phyloP scores from a whole-genome alignment of 37 sponge, comb jelly and placozoan species.

The Aphrocallistes beatrix region DNA sequence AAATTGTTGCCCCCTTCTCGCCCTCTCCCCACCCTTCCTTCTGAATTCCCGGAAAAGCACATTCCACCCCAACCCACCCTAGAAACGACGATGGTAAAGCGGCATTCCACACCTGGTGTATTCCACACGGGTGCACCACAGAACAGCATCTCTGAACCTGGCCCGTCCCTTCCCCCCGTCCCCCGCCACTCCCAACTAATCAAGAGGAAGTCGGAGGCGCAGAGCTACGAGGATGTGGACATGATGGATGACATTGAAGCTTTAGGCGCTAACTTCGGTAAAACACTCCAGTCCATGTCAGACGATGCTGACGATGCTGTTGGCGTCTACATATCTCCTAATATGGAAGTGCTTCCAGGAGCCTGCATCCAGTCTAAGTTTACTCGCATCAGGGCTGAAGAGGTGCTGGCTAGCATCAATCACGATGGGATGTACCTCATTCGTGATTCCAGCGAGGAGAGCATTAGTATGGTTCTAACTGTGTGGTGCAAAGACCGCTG shows the following conservation, averaged over 20 bases:
- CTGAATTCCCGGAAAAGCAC: neutral
- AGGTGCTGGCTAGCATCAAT: neutral
- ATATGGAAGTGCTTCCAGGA: neutral
- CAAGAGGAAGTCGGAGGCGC: neutral
- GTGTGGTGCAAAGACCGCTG: neutral
- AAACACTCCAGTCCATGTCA: neutral
- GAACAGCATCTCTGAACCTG: too few species aligned
- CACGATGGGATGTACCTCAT: conserved; percentile 14
- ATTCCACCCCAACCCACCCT: too few species aligned
- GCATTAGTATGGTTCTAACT: neutral
- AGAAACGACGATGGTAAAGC: too few species aligned
- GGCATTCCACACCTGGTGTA: too few species aligned
- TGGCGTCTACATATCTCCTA: neutral
- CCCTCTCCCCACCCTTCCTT: neutral
- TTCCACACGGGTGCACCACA: too few species aligned
- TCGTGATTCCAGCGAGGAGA: conserved; percentile 1
- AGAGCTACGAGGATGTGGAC: neutral
- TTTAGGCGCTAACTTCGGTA: neutral
- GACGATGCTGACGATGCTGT: neutral
- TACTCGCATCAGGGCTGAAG: neutral
- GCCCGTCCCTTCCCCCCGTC: too few species aligned
- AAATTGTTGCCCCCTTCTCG: too few species aligned
- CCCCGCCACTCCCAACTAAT: neutral
- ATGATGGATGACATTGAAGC: neutral
- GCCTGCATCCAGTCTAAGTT: neutral